Evolutionary conservation across 2,888 invertebrate genomes (phyloP), one percentile per base, ranked within the genome.

Genomic region (Petrolisthes manimaculis): DNA sequence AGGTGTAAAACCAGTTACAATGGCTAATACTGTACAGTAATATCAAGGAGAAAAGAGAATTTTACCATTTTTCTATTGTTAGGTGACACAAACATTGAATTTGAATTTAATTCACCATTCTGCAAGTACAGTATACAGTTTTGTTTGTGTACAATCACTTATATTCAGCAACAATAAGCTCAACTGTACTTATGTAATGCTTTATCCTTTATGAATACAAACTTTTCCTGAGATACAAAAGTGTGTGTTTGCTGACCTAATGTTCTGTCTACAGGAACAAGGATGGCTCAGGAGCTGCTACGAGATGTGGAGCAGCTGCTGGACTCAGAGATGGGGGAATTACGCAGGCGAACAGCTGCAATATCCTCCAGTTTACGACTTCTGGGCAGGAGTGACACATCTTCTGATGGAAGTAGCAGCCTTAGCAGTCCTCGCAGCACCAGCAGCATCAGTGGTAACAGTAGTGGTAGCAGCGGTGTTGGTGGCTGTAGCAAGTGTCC

Each of bases 281-380:
- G 71, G 84, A 89, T 86, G 84, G 89, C 91, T 69, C 88, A 89
- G 88, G 89, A 91, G 79, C 88, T 90, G 77, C 84, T 89, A 71
- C 88, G 84, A 55, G 86, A 86, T 86, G 89, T 91, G 91, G 91
- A 91, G 77, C 88, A 89, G 83, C 86, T 88, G 78, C 81, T 91
- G 82, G 88, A 86, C 79, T 86, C 88, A 12, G 91, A 91, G 85
- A 88, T 91, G 83, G 84, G 89, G 24, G 91, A 91, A 67, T 84
- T 91, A n/a, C 86, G 88, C 37, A 83, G 85, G 78, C 83, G 89
- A 83, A 89, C 91, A 12, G 86, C 89, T 71, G 86, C 88, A 51
- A 81, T 89, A 71, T 89, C 91, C 56, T 84, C 89, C 77, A 74
- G 89, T 24, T 75, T 89, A 67, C 75, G 91, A 24, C 82, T 90